Base-by-base conservation (phyloP, 1,140 invertebrate genomes). In the Antheraea pernyi region DNA sequence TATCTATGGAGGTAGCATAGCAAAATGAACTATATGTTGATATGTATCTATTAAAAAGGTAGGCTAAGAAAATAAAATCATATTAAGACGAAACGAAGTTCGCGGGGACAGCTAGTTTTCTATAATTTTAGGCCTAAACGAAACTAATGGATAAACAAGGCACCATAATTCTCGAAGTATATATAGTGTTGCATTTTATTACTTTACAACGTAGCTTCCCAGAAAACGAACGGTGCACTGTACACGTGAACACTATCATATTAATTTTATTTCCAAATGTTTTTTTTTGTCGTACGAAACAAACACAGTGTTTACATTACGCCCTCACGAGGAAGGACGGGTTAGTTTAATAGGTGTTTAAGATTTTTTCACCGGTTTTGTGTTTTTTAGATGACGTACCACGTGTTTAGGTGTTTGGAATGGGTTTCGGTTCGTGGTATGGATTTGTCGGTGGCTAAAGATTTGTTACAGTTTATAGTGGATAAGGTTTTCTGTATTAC, bases 151-250 rank as follows among this genome's bases (percentile, higher is more conserved):
- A 53, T 16, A 53, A 53, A 53, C 46, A 6, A 53, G 46, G 46
- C 16, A 30, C 11, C 16, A 53, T 53, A 53, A 53, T 53, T 53
- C 46, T 53, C 39, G 39, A 42, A 42, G 39, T 42, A 53, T n/a
- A 3, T 48, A 48, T 53, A 53, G 46, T n/a, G 11, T 53, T 53
- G 11, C 16, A 53, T 67, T 67, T 67, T 67, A 67, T 67, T 39
- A 67, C 22, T 67, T 67, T 67, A 67, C 65, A 67, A 67, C 53
- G n/a, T 36, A 67, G 65, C n/a, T 67, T 67, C 65, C 53, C n/a
- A 59, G 65, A 67, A 67, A 42, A 11, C 39, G 39, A 9, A 9
- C 39, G 11, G 39, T 67, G 11, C 18, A 67, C 65, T 16, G 46
- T 53, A 37, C 65, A 67, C 48, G 65, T 67, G 65, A 59, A n/a